phyloP scores from a whole-genome alignment of 2,888 invertebrate species.

The Deilephila elpenor region DNA sequence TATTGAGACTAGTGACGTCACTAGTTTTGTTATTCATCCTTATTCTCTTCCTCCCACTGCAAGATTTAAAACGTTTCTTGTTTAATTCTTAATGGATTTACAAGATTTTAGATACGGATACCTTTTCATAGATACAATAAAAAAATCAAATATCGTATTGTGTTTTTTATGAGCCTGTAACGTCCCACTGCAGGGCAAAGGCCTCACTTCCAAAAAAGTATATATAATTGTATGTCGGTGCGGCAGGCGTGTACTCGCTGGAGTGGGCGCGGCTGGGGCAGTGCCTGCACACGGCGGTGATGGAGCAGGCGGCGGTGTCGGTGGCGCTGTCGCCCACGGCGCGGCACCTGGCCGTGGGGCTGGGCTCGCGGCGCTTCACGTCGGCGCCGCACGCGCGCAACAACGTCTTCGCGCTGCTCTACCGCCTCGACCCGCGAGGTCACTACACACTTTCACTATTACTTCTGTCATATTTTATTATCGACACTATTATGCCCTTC shows the following conservation, averaged over 20 bases:
- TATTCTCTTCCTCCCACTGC: no score
- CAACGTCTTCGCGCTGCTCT: constrained; percentile 78
- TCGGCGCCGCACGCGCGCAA: constrained; percentile 83
- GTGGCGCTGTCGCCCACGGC: constrained; percentile 93
- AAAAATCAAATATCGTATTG: no score
- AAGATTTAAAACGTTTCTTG: no score
- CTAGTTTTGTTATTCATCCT: no score
- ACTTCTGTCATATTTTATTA: no score
- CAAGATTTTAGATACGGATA: no score
- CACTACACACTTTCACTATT: background rate
- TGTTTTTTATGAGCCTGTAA: no score
- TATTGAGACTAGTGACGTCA: no score
- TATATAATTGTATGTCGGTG: constrained; percentile 23
- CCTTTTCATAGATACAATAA: no score
- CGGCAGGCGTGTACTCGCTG: constrained; percentile 90
- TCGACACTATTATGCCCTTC: no score
- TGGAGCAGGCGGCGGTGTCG: constrained; percentile 92
- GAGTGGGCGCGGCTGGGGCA: constrained; percentile 90
- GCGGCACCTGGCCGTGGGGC: constrained; percentile 91
- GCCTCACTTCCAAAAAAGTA: no score
- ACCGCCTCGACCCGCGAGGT: constrained; percentile 70
- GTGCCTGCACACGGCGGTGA: constrained; percentile 90
- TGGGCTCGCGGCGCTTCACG: constrained; percentile 87
- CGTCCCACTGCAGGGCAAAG: background rate
- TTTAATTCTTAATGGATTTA: no score